phyloP scores from a whole-genome alignment of 2,797 vertebrate species.

The Macropus fuliginosus region DNA sequence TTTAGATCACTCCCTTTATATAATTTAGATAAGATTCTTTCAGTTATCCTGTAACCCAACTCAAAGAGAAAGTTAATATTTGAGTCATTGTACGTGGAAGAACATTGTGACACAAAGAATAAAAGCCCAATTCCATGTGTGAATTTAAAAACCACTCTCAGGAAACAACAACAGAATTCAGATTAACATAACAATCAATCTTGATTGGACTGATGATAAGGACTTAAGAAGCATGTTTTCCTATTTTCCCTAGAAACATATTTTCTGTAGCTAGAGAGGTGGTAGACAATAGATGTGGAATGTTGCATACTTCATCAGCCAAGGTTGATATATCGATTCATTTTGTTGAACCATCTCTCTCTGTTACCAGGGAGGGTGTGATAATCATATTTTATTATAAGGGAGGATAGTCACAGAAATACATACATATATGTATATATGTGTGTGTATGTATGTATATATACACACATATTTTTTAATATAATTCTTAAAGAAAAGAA shows the following conservation, averaged over 20 bases:
- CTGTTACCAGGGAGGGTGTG: background rate
- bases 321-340: background rate
- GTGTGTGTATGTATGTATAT: too few relatives aligned
- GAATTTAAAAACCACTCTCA: background rate
- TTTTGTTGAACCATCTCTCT: background rate
- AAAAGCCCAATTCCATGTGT: background rate
- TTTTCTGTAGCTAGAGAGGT: background rate
- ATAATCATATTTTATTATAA: background rate
- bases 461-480: background rate
- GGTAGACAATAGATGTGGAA: background rate
- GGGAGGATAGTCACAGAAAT: background rate
- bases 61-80: background rate
- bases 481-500: background rate
- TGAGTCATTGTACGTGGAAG: background rate
- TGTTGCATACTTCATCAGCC: too few relatives aligned
- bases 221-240: background rate
- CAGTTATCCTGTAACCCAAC: background rate
- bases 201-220: background rate
- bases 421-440: background rate
- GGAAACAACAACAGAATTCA: background rate
- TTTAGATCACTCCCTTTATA: slow-evolving; percentile 62
- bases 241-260: background rate
- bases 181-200: background rate
- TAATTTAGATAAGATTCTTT: slow-evolving; percentile 52
- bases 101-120: background rate